Evolutionary conservation across 2,797 vertebrate species (phyloP).

Genomic region (Leptodactylus fallax): DNA sequence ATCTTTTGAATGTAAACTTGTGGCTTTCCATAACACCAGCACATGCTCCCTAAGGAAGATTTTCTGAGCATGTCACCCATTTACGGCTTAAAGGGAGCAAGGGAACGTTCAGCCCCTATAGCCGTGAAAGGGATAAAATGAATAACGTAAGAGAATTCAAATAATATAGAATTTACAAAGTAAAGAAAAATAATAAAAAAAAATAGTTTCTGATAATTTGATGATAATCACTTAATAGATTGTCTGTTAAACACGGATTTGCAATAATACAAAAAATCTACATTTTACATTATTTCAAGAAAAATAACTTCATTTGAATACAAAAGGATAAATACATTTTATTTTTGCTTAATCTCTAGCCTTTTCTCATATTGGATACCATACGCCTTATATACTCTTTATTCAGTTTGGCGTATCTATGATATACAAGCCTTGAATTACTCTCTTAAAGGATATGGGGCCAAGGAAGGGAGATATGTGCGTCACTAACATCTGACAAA

Average conservation of each 20-base stretch:
- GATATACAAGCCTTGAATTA: slow-evolving; percentile 81
- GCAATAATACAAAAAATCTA: slow-evolving; percentile 98
- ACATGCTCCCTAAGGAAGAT: slow-evolving; percentile 93
- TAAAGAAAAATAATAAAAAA: slow-evolving; percentile 71
- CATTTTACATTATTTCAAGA: slow-evolving; percentile 90
- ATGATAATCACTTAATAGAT: slow-evolving; percentile 87
- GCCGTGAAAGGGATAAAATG: slow-evolving; percentile 72
- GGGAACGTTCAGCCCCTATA: slow-evolving; percentile 51
- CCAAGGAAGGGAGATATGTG: slow-evolving; percentile 81
- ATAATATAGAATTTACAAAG: slow-evolving; percentile 65
- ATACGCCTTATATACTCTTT: slow-evolving; percentile 72
- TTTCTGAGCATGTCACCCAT: slow-evolving; percentile 75
- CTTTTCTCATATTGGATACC: slow-evolving; percentile 77
- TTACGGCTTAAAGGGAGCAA: slow-evolving; percentile 43
- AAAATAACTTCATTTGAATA: slow-evolving; percentile 98
- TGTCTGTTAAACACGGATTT: slow-evolving; percentile 90
- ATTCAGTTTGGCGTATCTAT: slow-evolving; percentile 74
- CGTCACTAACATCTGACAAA: slow-evolving; percentile 95
- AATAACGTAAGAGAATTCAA: slow-evolving; percentile 75
- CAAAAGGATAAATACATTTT: slow-evolving; percentile 96
- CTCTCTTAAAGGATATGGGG: slow-evolving; percentile 68
- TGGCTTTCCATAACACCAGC: slow-evolving; percentile 97
- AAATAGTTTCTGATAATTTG: slow-evolving; percentile 77
- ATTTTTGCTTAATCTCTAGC: slow-evolving; percentile 80
- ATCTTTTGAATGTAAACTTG: slow-evolving; percentile 94